Evolutionary conservation across 2,888 invertebrate genomes (phyloP).

Genomic region (Erannis defoliaria): DNA sequence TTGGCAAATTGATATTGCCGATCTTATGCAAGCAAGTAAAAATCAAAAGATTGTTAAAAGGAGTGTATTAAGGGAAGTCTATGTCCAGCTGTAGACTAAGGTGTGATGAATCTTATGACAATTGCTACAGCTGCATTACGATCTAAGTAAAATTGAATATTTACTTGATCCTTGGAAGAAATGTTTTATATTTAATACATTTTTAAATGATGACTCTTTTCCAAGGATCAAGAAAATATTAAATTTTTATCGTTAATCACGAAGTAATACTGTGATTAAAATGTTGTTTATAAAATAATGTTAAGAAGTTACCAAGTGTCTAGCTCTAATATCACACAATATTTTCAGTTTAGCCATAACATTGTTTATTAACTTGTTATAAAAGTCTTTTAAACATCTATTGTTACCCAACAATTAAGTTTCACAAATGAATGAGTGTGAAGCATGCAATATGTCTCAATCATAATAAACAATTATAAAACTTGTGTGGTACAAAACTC

Average conservation of each 20-base stretch:
- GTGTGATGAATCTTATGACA: no score
- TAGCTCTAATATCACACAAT: constrained; percentile 8
- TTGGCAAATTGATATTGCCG: no score
- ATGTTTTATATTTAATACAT: no score
- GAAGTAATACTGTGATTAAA: background rate
- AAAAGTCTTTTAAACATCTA: constrained; percentile 37
- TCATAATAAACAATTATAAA: constrained; percentile 32
- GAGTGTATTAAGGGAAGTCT: no score
- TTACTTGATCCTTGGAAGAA: no score
- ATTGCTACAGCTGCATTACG: no score
- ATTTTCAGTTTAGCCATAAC: constrained; percentile 12
- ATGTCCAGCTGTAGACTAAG: no score
- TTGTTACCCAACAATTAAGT: constrained; percentile 40
- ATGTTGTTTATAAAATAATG: background rate
- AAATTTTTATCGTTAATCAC: background rate
- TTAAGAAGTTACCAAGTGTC: background rate
- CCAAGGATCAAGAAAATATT: no score
- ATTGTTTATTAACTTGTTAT: constrained; percentile 20
- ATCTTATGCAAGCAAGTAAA: no score
- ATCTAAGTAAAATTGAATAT: no score
- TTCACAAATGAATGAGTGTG: constrained; percentile 27
- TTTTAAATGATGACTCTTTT: no score
- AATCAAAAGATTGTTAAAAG: no score
- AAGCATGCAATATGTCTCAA: constrained; percentile 38
- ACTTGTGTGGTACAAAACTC: constrained; percentile 23